A percentile compares a stretch with the other conserved stretches of the same genome.
phyloP scores from a whole-genome alignment of 1,140 invertebrate species.

The Babylonia areolata region DNA sequence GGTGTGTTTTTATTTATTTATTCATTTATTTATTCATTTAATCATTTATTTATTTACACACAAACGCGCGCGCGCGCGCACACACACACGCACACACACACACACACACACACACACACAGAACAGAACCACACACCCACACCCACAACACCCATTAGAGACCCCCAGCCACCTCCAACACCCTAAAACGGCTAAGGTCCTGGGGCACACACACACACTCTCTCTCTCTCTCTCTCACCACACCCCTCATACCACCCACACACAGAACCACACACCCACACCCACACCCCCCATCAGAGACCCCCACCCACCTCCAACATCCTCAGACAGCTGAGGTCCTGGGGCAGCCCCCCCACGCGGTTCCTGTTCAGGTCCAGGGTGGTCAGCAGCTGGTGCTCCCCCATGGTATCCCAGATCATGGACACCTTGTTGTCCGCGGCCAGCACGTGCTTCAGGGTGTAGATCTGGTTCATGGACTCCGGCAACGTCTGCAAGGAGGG shows the following conservation, averaged over 20 bases:
- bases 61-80: neutral
- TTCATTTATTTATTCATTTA: no score
- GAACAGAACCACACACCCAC: no score
- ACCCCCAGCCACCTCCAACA: no score
- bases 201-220: no score
- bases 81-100: neutral
- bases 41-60: no score
- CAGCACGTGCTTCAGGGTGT: constrained; percentile 60
- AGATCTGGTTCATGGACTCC: constrained; percentile 60
- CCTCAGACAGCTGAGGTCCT: constrained; percentile 62
- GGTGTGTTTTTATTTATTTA: no score
- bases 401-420: constrained; percentile 61
- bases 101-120: no score
- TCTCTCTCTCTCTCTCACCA: neutral
- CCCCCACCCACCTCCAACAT: constrained; percentile 46
- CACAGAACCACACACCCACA: neutral
- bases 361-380: constrained; percentile 67
- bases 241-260: neutral
- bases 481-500: constrained; percentile 49
- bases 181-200: no score
- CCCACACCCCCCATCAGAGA: neutral
- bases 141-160: no score
- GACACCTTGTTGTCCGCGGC: constrained; percentile 64
- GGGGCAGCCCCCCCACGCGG: constrained; percentile 63
- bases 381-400: constrained; percentile 64